Evolutionary conservation across 2,113 vertebrate species (phyloP), one percentile per base, ranked within the genome.

Genomic region (Holacanthus passer): DNA sequence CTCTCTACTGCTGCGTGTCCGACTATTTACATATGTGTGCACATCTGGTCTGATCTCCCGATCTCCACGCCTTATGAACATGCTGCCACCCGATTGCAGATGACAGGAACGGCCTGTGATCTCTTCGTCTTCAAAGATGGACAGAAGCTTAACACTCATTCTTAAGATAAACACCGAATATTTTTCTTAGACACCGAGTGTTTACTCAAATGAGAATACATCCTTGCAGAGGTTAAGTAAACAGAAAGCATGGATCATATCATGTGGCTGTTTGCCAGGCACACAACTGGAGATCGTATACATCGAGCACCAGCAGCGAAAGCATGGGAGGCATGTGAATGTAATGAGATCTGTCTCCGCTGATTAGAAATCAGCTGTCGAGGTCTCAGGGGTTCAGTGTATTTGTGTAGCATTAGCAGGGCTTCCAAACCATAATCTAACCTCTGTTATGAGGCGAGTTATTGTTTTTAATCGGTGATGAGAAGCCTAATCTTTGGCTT

Each of bases 381-480:
- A 2, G 19, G 39, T 69, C 83, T 82, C 72, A 7, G 47, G 75
- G 81, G 71, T 68, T 83, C 27, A 47, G 17, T 63, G 0, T 81
- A 29, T 88, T 85, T 91, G 76, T 77, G 8, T 39, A 81, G 81
- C 81, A 73, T 86, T 74, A 81, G 12, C 27, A 24, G 7, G 68
- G 62, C 76, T 84, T 73, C 37, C n/a, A 75, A 62, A 63, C 35
- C 64, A 64, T 87, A 79, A 82, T 77, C 62, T 84, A 72, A 88
- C 83, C 88, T 85, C 80, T 64, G 55, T 85, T 73, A 67, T 85
- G 53, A 86, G 65, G 56, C 22, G 59, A 70, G 76, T 89, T 87
- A 71, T 83, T 85, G 78, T 86, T 75, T 81, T 84, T 63, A 71
- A 83, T 84, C 24, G 5, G 14, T 2, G 19, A 68, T 58, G 58